These are phyloP conservation scores for Eueides isabella DNA, from an alignment of 1,140 invertebrate species.

Conservation along the genomic window DNA sequence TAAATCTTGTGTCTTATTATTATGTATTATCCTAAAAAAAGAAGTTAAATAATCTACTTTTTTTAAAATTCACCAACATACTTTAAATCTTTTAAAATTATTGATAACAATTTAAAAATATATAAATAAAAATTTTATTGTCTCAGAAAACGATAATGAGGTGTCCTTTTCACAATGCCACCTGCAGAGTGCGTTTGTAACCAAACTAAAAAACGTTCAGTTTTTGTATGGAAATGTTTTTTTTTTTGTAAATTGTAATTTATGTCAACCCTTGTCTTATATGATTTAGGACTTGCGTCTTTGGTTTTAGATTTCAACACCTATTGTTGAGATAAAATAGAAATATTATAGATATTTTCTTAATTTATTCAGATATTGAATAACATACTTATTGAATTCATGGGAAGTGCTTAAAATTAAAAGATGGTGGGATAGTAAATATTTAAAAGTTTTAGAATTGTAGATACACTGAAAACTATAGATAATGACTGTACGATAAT, in stretches of 20 bases:
- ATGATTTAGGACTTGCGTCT: slow-evolving; percentile 35
- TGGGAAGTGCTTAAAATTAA: not conserved
- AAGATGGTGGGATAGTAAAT: not conserved
- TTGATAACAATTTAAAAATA: not conserved
- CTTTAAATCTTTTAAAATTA: not conserved
- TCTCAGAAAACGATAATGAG: slow-evolving; percentile 36
- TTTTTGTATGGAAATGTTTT: slow-evolving; percentile 46
- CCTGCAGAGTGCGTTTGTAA: slow-evolving; percentile 51
- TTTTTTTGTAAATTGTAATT: slow-evolving; percentile 23
- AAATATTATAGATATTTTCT: not conserved
- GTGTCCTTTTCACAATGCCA: slow-evolving; percentile 49
- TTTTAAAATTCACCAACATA: not conserved
- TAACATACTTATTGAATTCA: not conserved
- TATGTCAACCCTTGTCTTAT: slow-evolving; percentile 30
- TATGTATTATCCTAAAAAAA: too few relatives aligned
- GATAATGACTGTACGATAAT: too few relatives aligned
- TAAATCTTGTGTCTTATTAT: too few relatives aligned
- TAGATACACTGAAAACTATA: too few relatives aligned
- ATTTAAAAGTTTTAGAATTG: too few relatives aligned
- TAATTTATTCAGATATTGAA: not conserved
- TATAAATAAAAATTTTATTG: slow-evolving; percentile 40
- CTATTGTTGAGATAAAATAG: slow-evolving; percentile 34
- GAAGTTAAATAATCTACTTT: too few relatives aligned
- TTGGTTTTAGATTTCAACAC: slow-evolving; percentile 39
- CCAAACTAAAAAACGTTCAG: slow-evolving; percentile 44